A percentile compares a stretch with the other conserved stretches of the same genome.
Conservation (phyloP, 2,888 invertebrate genomes). For the Phasia obesa region DNA sequence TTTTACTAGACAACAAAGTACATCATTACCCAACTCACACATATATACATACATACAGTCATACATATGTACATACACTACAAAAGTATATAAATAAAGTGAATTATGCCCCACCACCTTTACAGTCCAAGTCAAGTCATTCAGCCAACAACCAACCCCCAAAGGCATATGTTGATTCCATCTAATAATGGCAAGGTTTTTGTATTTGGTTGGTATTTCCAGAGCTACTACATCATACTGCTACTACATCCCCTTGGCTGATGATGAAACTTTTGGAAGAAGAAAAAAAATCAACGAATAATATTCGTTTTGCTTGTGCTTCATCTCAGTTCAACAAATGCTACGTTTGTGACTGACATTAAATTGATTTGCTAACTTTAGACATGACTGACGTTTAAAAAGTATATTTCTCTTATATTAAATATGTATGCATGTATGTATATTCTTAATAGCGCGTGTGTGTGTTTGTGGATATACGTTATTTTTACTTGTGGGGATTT, state of each 20-base stretch:
- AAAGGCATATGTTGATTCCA: slow-evolving; percentile 67
- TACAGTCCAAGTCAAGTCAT: slow-evolving; percentile 29
- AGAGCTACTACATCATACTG: not conserved
- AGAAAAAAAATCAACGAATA: too few relatives aligned
- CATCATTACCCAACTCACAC: slow-evolving; percentile 32
- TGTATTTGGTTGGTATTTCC: slow-evolving; percentile 4
- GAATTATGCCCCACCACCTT: slow-evolving; percentile 37
- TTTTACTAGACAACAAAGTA: slow-evolving; percentile 60
- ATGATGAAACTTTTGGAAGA: slow-evolving; percentile 81
- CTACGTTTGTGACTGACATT: slow-evolving; percentile 77
- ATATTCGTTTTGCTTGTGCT: too few relatives aligned
- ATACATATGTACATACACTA: slow-evolving; percentile 9
- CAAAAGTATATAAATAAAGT: slow-evolving; percentile 15
- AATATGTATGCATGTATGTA: slow-evolving; percentile 12
- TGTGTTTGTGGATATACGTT: too few relatives aligned
- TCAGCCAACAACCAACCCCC: slow-evolving; percentile 45
- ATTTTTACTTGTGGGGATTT: slow-evolving; percentile 53
- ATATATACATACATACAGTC: slow-evolving; percentile 28
- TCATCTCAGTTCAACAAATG: slow-evolving; percentile 76
- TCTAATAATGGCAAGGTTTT: slow-evolving; percentile 31
- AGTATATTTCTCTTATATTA: slow-evolving; percentile 66
- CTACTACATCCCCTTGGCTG: slow-evolving; percentile 68
- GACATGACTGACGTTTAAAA: slow-evolving; percentile 78
- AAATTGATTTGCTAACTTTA: slow-evolving; percentile 81
- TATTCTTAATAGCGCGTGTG: not conserved